These are phyloP conservation scores for Synergus umbraculus DNA, from an alignment of 2,888 invertebrate genomes.

Conservation along the genomic window DNA sequence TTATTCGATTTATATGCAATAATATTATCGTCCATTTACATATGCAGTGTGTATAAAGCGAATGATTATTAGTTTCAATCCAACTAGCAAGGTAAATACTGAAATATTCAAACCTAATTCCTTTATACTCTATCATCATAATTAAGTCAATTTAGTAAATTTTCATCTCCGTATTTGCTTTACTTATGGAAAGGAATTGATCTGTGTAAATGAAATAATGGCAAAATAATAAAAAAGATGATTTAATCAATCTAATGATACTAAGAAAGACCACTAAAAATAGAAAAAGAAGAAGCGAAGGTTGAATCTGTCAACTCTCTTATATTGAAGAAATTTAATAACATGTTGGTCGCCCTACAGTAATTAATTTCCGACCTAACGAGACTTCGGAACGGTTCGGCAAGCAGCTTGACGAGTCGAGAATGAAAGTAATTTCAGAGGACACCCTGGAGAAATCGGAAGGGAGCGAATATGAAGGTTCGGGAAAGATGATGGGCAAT, in stretches of 20 bases:
- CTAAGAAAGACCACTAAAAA: not conserved
- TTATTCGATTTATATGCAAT: conserved; percentile 2
- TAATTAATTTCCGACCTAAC: conserved; percentile 42
- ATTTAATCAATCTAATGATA: not conserved
- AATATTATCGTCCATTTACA: conserved; percentile 2
- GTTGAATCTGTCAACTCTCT: conserved; percentile 5
- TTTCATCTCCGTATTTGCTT: conserved; percentile 10
- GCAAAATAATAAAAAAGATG: not conserved
- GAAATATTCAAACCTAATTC: conserved; percentile 23
- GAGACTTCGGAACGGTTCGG: conserved; percentile 39
- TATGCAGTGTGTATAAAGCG: conserved; percentile 6
- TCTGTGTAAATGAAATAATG: not conserved
- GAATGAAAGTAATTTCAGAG: conserved; percentile 43
- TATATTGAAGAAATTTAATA: conserved; percentile 41
- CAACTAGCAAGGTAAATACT: conserved; percentile 11
- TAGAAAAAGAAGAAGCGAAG: not conserved
- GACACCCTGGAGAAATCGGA: conserved; percentile 44
- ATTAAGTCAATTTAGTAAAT: conserved; percentile 5
- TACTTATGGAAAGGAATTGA: too few species aligned
- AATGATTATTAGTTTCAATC: conserved; percentile 27
- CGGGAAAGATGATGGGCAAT: conserved; percentile 31
- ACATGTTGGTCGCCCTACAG: conserved; percentile 36
- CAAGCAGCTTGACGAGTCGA: conserved; percentile 33
- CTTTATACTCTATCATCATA: not conserved
- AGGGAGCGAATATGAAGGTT: conserved; percentile 34